phyloP scores from a whole-genome alignment of 92 coral and sea anemone species.

The Phymanthus crucifer region DNA sequence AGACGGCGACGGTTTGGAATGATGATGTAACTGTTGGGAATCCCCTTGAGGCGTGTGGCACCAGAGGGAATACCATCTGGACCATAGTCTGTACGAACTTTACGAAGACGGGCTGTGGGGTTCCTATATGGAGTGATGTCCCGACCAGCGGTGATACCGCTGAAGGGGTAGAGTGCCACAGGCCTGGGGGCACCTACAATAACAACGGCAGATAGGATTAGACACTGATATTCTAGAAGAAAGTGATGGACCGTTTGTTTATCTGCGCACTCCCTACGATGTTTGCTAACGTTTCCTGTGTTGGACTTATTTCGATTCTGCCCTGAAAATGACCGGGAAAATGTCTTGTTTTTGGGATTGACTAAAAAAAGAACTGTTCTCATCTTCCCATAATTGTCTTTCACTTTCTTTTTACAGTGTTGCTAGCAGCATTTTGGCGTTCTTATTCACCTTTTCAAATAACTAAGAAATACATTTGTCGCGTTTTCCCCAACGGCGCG shows the following conservation, averaged over 20 bases:
- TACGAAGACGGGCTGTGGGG: conserved; percentile 47
- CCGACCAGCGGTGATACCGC: conserved; percentile 44
- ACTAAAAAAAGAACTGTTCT: not conserved
- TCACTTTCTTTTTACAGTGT: too few species aligned
- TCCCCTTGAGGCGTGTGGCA: conserved; percentile 59
- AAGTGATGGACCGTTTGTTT: too few species aligned
- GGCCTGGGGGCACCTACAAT: conserved; percentile 40
- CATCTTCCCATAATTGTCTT: too few species aligned
- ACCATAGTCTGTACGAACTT: conserved; percentile 47
- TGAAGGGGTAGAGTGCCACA: conserved; percentile 70
- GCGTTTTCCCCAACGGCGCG: too few species aligned
- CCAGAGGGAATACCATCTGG: conserved; percentile 80
- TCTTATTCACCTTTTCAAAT: too few species aligned
- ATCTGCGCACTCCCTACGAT: too few species aligned
- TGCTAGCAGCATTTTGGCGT: too few species aligned
- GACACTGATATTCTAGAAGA: too few species aligned
- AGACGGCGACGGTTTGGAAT: conserved; percentile 66
- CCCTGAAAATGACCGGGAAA: not conserved
- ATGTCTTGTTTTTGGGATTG: not conserved
- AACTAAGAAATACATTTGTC: too few species aligned
- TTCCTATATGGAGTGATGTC: conserved; percentile 66
- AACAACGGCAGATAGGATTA: not conserved
- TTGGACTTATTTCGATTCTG: too few species aligned
- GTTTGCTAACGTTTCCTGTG: too few species aligned
- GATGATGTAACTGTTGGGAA: conserved; percentile 42